Evolutionary conservation across 92 coral and sea anemone genomes (phyloP).

Genomic region (Umimayanthus kanabou): DNA sequence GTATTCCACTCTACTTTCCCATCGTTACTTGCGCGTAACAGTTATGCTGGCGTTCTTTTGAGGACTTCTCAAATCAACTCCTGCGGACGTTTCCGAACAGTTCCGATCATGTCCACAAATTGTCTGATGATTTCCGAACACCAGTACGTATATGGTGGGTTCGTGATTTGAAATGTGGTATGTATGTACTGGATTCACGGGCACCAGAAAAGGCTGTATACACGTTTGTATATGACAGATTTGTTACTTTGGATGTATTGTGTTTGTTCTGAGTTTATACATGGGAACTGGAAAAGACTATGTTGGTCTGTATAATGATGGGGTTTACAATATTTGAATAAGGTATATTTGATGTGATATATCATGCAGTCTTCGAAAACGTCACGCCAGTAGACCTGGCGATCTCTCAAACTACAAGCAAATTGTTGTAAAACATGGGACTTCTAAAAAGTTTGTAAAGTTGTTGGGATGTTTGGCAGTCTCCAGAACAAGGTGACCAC

Average conservation of each 20-base stretch:
- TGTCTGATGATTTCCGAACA: too few relatives aligned
- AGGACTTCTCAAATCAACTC: too few relatives aligned
- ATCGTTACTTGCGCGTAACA: too few relatives aligned
- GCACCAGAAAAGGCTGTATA: conserved; percentile 80
- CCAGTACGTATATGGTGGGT: conserved; percentile 58
- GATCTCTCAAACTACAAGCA: too few relatives aligned
- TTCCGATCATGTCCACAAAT: too few relatives aligned
- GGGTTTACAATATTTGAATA: neutral
- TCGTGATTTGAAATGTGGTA: neutral
- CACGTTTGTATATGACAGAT: conserved; percentile 61
- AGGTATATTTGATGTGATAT: too few relatives aligned
- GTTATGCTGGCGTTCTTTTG: too few relatives aligned
- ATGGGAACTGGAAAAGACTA: neutral
- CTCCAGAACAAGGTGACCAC: neutral
- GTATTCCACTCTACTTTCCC: too few relatives aligned
- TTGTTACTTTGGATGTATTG: neutral
- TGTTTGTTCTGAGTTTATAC: neutral
- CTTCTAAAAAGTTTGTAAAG: neutral
- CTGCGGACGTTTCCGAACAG: too few relatives aligned
- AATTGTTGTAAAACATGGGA: neutral
- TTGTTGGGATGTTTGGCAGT: neutral
- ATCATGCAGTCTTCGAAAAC: neutral
- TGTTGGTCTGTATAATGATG: neutral
- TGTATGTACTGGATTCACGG: conserved; percentile 57
- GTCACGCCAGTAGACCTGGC: neutral